Evolutionary conservation across 2,113 vertebrate species (phyloP).

Genomic region (Silurus glanis): DNA sequence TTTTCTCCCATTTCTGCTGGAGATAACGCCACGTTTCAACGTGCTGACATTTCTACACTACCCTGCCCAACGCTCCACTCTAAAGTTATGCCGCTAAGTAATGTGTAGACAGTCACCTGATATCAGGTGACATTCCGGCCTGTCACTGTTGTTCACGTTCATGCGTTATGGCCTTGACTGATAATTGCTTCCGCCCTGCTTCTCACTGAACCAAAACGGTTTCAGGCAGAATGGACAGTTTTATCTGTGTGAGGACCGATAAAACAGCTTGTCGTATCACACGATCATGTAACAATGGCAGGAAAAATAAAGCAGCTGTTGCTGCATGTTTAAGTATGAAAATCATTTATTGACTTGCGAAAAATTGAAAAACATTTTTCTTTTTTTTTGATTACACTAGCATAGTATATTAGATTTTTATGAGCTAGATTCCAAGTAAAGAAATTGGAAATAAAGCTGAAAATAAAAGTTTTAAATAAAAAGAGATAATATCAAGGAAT

Average conservation of each 20-base stretch:
- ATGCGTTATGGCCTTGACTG: background rate
- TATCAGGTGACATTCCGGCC: slow-evolving; percentile 51
- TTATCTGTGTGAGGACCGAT: background rate
- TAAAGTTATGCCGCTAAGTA: slow-evolving; percentile 1
- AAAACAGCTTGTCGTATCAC: background rate
- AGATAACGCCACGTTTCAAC: background rate
- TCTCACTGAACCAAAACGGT: background rate
- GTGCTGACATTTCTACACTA: background rate
- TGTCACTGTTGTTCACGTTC: slow-evolving; percentile 46
- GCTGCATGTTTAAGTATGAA: too few relatives aligned
- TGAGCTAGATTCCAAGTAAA: too few relatives aligned
- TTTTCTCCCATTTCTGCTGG: too few relatives aligned
- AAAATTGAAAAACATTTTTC: too few relatives aligned
- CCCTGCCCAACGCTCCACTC: background rate
- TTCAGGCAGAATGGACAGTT: background rate
- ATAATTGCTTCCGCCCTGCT: background rate
- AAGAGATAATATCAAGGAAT: too few relatives aligned
- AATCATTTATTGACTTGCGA: too few relatives aligned
- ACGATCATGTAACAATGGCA: background rate
- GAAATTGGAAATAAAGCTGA: too few relatives aligned
- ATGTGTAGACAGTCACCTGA: slow-evolving; percentile 55
- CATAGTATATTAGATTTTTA: too few relatives aligned
- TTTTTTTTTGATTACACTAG: too few relatives aligned
- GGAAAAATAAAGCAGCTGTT: background rate
- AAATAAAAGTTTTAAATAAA: too few relatives aligned